Conservation (phyloP, 2,888 invertebrate species). For the Drosophila imparisetae region DNA sequence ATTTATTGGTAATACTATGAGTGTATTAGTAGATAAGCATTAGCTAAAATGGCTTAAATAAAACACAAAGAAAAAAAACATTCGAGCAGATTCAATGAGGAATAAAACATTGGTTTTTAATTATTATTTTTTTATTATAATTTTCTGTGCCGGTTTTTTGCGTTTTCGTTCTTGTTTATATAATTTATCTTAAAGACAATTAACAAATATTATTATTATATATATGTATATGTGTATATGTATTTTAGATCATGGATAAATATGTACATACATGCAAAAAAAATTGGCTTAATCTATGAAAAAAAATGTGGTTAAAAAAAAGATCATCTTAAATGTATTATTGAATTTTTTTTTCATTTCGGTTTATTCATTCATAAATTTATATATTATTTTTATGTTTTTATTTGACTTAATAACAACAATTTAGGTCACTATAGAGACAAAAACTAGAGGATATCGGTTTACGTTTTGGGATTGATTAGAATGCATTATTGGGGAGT, state of each 20-base stretch:
- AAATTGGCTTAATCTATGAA: conserved; percentile 51
- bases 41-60: background rate
- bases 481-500: conserved; percentile 43
- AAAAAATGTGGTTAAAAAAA: conserved; percentile 51
- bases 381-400: conserved; percentile 10
- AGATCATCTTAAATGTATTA: conserved; percentile 37
- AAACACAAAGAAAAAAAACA: background rate
- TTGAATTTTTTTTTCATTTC: conserved; percentile 17
- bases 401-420: conserved; percentile 49
- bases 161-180: conserved; percentile 39
- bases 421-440: conserved; percentile 55
- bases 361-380: background rate
- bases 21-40: background rate
- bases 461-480: conserved; percentile 53
- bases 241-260: conserved; percentile 20
- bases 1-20: background rate
- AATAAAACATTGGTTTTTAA: background rate
- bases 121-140: conserved; percentile 34
- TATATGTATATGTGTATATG: conserved; percentile 37
- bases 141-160: conserved; percentile 22
- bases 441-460: conserved; percentile 52
- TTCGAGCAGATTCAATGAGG: background rate
- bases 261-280: conserved; percentile 73
- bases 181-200: conserved; percentile 76
- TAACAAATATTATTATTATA: conserved; percentile 58